Evolutionary conservation across 2,797 vertebrate species (phyloP).

Genomic region (Esox lucius): DNA sequence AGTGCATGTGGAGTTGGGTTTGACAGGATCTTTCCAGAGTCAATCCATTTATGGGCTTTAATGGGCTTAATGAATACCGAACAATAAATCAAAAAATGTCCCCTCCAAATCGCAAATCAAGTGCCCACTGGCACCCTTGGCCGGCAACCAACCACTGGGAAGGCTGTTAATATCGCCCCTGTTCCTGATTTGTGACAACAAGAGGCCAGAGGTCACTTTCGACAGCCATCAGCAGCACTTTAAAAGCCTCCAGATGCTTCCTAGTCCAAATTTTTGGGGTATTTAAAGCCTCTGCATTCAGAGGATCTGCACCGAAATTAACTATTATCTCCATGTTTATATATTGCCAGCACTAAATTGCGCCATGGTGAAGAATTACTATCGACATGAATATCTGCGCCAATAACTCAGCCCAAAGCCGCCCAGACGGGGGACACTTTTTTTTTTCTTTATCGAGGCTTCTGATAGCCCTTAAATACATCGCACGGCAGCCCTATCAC

Average conservation of each 20-base stretch:
- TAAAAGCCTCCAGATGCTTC: slow-evolving; percentile 65
- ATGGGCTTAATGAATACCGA: slow-evolving; percentile 36
- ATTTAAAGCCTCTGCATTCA: slow-evolving; percentile 68
- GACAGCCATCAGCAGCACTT: slow-evolving; percentile 52
- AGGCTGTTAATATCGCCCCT: slow-evolving; percentile 29
- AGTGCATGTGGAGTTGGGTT: not conserved
- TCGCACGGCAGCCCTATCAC: slow-evolving; percentile 73
- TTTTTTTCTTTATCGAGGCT: slow-evolving; percentile 67
- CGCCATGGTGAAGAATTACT: slow-evolving; percentile 74
- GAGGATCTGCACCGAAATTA: slow-evolving; percentile 67
- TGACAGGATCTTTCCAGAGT: slow-evolving; percentile 40
- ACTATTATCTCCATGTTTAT: slow-evolving; percentile 77
- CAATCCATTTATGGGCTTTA: slow-evolving; percentile 55
- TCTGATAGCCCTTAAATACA: slow-evolving; percentile 77
- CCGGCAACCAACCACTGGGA: slow-evolving; percentile 37
- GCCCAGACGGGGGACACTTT: slow-evolving; percentile 65
- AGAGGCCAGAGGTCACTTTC: slow-evolving; percentile 47
- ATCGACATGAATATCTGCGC: slow-evolving; percentile 77
- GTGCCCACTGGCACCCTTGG: slow-evolving; percentile 43
- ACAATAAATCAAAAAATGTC: slow-evolving; percentile 57
- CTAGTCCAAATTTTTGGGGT: slow-evolving; percentile 48
- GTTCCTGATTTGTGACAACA: slow-evolving; percentile 57
- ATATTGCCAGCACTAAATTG: slow-evolving; percentile 76
- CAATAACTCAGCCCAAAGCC: slow-evolving; percentile 72
- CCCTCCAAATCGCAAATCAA: slow-evolving; percentile 57